These are phyloP conservation scores for Onchidella celtica DNA, from an alignment of 2,888 invertebrate species.

Conservation along the genomic window DNA sequence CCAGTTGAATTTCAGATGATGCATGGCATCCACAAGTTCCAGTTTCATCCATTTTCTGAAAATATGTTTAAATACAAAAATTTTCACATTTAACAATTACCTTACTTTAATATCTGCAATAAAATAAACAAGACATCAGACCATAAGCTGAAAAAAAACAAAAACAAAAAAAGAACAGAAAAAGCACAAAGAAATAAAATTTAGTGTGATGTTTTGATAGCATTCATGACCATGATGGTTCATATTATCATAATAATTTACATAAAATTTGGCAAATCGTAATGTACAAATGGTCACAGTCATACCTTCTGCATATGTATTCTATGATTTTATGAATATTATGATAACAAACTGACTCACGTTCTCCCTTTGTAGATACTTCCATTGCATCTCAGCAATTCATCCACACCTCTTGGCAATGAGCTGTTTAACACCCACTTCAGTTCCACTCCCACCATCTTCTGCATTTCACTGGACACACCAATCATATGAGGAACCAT, in stretches of 20 bases:
- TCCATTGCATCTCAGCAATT: constrained; percentile 8
- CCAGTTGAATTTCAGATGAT: constrained; percentile 18
- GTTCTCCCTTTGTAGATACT: constrained; percentile 20
- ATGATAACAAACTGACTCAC: no score
- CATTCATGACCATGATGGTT: no score
- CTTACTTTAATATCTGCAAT: background rate
- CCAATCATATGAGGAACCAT: background rate
- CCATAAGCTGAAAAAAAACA: no score
- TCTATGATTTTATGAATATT: no score
- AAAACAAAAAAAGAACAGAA: no score
- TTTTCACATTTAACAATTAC: background rate
- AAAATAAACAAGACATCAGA: background rate
- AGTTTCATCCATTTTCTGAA: constrained; percentile 19
- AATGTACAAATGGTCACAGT: no score
- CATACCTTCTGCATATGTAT: no score
- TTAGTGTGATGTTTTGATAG: no score
- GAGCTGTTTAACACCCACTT: background rate
- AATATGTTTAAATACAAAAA: no score
- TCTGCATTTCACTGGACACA: background rate
- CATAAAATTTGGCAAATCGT: no score
- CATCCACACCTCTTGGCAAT: background rate
- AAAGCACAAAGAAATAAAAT: no score
- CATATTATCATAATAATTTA: no score
- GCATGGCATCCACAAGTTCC: background rate
- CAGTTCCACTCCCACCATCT: background rate